These are phyloP conservation scores for Neosalanx taihuensis DNA, from an alignment of 2,797 vertebrate genomes.

Conservation along the genomic window DNA sequence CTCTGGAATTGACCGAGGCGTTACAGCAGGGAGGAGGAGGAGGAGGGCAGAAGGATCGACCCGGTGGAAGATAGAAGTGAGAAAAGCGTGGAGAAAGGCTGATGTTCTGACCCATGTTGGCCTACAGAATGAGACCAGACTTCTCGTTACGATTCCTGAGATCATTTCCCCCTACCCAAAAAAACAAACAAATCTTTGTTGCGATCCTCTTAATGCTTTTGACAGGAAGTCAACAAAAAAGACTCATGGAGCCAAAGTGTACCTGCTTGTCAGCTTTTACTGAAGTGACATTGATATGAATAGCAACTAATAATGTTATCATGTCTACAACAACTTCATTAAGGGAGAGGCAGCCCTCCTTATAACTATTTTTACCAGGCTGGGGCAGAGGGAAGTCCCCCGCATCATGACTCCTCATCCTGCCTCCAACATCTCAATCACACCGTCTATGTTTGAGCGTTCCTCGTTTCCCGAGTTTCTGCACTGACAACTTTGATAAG, in stretches of 20 bases:
- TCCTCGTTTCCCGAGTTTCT: constrained; percentile 71
- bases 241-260: neutral
- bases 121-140: too few relatives aligned
- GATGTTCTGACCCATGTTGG: too few relatives aligned
- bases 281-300: constrained; percentile 42
- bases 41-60: neutral
- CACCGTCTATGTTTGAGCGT: constrained; percentile 68
- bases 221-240: neutral
- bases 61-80: neutral
- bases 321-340: constrained; percentile 42
- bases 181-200: too few relatives aligned
- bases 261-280: constrained; percentile 28
- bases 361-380: constrained; percentile 60
- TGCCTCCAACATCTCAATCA: constrained; percentile 60
- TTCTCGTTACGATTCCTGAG: too few relatives aligned
- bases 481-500: constrained; percentile 73
- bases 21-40: neutral
- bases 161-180: too few relatives aligned
- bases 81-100: neutral
- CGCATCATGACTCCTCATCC: constrained; percentile 53
- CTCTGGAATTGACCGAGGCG: too few relatives aligned
- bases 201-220: too few relatives aligned
- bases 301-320: constrained; percentile 46
- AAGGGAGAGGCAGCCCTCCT: constrained; percentile 47
- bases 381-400: constrained; percentile 46